phyloP scores from a whole-genome alignment of 2,888 invertebrate species.

The Trissolcus brochymenae region DNA sequence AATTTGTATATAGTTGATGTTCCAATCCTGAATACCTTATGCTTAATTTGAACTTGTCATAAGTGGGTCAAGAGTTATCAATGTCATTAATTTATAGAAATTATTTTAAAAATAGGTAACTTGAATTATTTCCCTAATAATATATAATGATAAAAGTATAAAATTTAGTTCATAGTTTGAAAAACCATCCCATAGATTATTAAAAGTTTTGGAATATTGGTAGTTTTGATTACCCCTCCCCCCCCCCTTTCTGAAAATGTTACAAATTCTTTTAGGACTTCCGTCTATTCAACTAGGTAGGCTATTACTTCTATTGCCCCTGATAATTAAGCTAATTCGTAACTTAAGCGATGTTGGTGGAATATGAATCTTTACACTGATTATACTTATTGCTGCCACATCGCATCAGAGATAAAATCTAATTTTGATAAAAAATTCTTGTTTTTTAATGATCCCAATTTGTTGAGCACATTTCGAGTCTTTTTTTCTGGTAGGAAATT shows the following conservation, averaged over 20 bases:
- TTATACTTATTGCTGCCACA: too few relatives aligned
- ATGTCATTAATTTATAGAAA: constrained; percentile 3
- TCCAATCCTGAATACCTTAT: not conserved
- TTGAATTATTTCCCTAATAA: not conserved
- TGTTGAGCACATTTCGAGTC: too few relatives aligned
- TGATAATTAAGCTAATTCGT: not conserved
- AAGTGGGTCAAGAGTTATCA: constrained; percentile 13
- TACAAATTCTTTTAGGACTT: constrained; percentile 19
- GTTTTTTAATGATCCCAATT: too few relatives aligned
- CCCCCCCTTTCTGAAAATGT: not conserved
- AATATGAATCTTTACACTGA: not conserved
- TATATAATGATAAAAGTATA: too few relatives aligned
- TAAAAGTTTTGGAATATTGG: constrained; percentile 25
- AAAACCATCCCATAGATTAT: not conserved
- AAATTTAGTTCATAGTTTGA: too few relatives aligned
- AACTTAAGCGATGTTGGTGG: constrained; percentile 2
- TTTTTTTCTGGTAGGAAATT: too few relatives aligned
- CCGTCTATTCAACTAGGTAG: constrained; percentile 19
- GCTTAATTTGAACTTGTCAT: constrained; percentile 1
- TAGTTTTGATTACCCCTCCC: not conserved
- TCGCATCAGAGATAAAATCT: too few relatives aligned
- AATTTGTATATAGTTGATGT: not conserved
- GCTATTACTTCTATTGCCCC: constrained; percentile 18
- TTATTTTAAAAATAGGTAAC: constrained; percentile 2
- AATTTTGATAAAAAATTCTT: too few relatives aligned